Base-by-base conservation (phyloP, 2,797 vertebrate species). In the Kryptolebias ocellatus region DNA sequence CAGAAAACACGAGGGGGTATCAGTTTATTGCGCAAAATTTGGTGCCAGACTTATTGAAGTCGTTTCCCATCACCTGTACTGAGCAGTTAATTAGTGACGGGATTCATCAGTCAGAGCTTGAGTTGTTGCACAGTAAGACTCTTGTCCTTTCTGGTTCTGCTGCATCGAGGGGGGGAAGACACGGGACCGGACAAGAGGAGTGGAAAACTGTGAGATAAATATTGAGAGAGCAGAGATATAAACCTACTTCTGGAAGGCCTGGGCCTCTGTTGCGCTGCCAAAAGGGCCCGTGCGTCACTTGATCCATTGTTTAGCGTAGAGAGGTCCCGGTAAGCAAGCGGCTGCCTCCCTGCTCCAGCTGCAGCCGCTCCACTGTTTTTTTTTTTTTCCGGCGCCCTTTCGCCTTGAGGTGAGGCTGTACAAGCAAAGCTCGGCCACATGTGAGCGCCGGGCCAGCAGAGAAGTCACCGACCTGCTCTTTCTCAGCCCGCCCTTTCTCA, bases 301-400 rank as follows among this genome's bases (percentile, higher is more conserved):
- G 89, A 92, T 90, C 90, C 87, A 86, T 91, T 94, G 92, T 94
- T 94, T 94, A 92, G 90, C 83, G 88, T 83, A 87, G 88, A 64
- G 83, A 87, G 76, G 76, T 85, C 86, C 90, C 63, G 24, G 90
- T 93, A 86, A 92, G 90, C 89, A 91, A 83, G 84, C 53, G 67
- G 71, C 89, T 73, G 84, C 83, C 83, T 90, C 86, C 67, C 75
- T 27, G 74, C 80, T 88, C 85, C 92, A 92, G 87, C 92, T 91
- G 92, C 81, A 88, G 87, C 69, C 80, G 84, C 87, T 86, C 84
- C 51, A 75, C 89, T 93, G 92, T 94, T 94, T 94, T 92, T 90
- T n/a, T n/a, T n/a, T n/a, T n/a, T n/a, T n/a, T n/a, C n/a, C n/a
- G n/a, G n/a, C n/a, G 88, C 83, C 88, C 87, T 86, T 24, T 86